These are phyloP conservation scores for Ametastegia equiseti DNA, from an alignment of 2,888 invertebrate genomes.

Conservation along the genomic window DNA sequence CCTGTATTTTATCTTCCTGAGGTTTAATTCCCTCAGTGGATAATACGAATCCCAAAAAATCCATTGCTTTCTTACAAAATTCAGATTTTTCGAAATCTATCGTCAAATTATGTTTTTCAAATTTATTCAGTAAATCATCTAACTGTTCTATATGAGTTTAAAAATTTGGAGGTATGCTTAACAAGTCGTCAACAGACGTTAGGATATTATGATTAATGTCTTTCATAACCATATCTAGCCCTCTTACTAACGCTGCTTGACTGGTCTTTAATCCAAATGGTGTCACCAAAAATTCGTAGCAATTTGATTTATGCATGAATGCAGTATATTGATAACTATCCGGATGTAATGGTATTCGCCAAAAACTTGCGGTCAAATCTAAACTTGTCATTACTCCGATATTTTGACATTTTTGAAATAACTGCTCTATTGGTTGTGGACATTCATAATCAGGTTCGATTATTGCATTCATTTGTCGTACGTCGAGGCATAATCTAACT, in stretches of 20 bases:
- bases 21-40: constrained; percentile 53
- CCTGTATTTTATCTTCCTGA: constrained; percentile 55
- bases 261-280: constrained; percentile 52
- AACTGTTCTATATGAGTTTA: constrained; percentile 50
- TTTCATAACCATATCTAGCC: constrained; percentile 8
- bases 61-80: constrained; percentile 55
- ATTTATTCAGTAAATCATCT: constrained; percentile 47
- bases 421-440: constrained; percentile 28
- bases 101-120: constrained; percentile 54
- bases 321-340: constrained; percentile 46
- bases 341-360: constrained; percentile 54
- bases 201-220: background rate
- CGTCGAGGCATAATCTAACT: constrained; percentile 44
- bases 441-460: constrained; percentile 45
- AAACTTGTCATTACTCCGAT: constrained; percentile 48
- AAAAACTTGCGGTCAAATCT: constrained; percentile 55
- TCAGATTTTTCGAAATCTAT: constrained; percentile 56
- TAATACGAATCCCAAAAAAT: constrained; percentile 59
- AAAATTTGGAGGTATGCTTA: constrained; percentile 15
- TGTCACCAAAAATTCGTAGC: constrained; percentile 49
- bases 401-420: constrained; percentile 47
- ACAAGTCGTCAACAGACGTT: constrained; percentile 46
- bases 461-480: constrained; percentile 31
- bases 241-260: constrained; percentile 19
- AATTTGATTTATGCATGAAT: constrained; percentile 40